These are phyloP conservation scores for Gymnorhina tibicen DNA, from an alignment of 2,113 vertebrate genomes.

Conservation along the genomic window DNA sequence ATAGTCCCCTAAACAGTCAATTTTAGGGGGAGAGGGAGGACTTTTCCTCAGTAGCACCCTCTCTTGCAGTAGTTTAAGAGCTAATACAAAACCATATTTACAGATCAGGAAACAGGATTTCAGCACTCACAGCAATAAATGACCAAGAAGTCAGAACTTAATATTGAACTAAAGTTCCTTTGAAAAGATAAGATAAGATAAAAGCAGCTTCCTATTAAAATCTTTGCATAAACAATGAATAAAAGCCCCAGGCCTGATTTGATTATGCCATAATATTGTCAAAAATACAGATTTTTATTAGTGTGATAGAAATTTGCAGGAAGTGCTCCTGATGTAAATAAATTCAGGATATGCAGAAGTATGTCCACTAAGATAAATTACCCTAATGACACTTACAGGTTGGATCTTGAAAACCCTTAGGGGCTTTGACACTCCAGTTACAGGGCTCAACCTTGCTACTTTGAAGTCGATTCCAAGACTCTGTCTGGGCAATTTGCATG, in stretches of 20 bases:
- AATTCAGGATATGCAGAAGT: neutral
- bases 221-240: neutral
- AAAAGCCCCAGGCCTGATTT: neutral
- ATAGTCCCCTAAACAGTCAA: neutral
- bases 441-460: neutral
- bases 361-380: neutral
- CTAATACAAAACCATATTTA: neutral
- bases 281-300: neutral
- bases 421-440: neutral
- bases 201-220: neutral
- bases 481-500: neutral
- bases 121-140: neutral
- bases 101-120: neutral
- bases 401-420: neutral
- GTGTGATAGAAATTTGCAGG: neutral
- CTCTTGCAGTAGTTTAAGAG: neutral
- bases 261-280: neutral
- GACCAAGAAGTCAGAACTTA: neutral
- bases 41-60: neutral
- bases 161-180: neutral
- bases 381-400: neutral
- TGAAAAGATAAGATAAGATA: neutral
- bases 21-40: neutral
- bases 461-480: neutral
- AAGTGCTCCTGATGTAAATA: neutral